phyloP scores from a whole-genome alignment of 2,888 invertebrate species.

The Cremastinae sp. region DNA sequence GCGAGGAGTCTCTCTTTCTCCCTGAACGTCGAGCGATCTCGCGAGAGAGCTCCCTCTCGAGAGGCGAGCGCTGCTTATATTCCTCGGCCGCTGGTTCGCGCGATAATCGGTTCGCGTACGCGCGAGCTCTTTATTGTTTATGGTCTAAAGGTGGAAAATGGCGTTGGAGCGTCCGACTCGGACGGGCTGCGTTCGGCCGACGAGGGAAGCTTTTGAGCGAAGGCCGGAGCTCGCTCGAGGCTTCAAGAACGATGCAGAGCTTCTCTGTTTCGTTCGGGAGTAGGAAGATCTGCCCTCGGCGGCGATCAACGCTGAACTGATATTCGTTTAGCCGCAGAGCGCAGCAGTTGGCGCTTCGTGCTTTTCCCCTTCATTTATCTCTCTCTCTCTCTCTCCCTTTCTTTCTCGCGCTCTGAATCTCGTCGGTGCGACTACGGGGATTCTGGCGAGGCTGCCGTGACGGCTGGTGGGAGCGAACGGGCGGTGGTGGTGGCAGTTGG shows the following conservation, averaged over 20 bases:
- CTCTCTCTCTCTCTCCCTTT: constrained; percentile 59
- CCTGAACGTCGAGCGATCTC: too few species aligned
- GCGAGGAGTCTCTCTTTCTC: too few species aligned
- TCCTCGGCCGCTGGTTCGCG: constrained; percentile 12
- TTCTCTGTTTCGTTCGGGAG: constrained; percentile 47
- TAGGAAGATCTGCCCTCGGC: constrained; percentile 74
- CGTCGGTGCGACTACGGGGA: constrained; percentile 54
- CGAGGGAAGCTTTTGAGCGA: too few species aligned
- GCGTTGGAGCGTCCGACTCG: background rate
- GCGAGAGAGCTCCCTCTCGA: too few species aligned
- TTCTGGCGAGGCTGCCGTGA: constrained; percentile 42
- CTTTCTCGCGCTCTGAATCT: constrained; percentile 24
- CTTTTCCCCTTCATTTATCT: constrained; percentile 55
- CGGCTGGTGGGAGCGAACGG: constrained; percentile 48
- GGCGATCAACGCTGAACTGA: constrained; percentile 79
- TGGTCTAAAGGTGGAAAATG: constrained; percentile 7
- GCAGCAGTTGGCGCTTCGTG: constrained; percentile 70
- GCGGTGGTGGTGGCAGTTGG: constrained; percentile 32
- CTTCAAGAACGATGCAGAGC: background rate
- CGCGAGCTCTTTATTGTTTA: too few species aligned
- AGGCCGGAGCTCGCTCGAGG: constrained; percentile 1
- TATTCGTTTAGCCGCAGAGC: constrained; percentile 77
- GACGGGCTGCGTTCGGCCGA: background rate
- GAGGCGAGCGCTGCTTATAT: too few species aligned
- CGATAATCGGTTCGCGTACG: too few species aligned